Percentiles rank a stretch among this genome's conserved stretches.
phyloP scores from a whole-genome alignment of 2,888 invertebrate species.

The Catocala nupta region DNA sequence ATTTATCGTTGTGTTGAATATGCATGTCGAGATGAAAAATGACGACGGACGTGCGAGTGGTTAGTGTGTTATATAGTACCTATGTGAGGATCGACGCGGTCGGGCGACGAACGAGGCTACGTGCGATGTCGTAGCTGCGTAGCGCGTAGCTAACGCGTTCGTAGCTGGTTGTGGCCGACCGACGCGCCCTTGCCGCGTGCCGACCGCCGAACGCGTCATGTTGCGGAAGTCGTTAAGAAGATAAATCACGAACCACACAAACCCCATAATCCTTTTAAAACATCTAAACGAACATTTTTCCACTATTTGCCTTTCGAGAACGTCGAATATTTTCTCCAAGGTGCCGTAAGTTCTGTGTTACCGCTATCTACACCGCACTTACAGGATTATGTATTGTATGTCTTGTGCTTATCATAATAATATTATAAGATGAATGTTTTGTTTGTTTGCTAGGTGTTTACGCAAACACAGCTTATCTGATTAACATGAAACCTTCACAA shows the following conservation, averaged over 20 bases:
- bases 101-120: slow-evolving; percentile 22
- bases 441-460: slow-evolving; percentile 13
- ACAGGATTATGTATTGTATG: slow-evolving; percentile 32
- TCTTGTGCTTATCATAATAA: slow-evolving; percentile 13
- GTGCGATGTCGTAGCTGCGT: slow-evolving; percentile 30
- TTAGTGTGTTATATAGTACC: slow-evolving; percentile 41
- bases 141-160: slow-evolving; percentile 24
- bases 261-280: slow-evolving; percentile 76
- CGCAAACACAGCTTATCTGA: slow-evolving; percentile 18
- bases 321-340: slow-evolving; percentile 49
- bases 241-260: slow-evolving; percentile 77
- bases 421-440: slow-evolving; percentile 15
- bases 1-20: slow-evolving; percentile 86
- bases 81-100: slow-evolving; percentile 61
- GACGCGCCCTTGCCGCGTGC: slow-evolving; percentile 20
- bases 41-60: slow-evolving; percentile 76
- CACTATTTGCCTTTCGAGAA: slow-evolving; percentile 55
- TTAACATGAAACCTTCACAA: slow-evolving; percentile 13
- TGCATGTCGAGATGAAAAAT: slow-evolving; percentile 87
- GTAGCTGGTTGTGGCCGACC: slow-evolving; percentile 5
- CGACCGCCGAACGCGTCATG: slow-evolving; percentile 64
- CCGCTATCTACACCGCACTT: slow-evolving; percentile 12
- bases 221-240: slow-evolving; percentile 81
- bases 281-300: slow-evolving; percentile 64
- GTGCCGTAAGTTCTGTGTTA: slow-evolving; percentile 17